A percentile compares a stretch with the other conserved stretches of the same genome.
Evolutionary conservation across 2,888 invertebrate genomes (phyloP).

Genomic region (Chrysina gloriosa): DNA sequence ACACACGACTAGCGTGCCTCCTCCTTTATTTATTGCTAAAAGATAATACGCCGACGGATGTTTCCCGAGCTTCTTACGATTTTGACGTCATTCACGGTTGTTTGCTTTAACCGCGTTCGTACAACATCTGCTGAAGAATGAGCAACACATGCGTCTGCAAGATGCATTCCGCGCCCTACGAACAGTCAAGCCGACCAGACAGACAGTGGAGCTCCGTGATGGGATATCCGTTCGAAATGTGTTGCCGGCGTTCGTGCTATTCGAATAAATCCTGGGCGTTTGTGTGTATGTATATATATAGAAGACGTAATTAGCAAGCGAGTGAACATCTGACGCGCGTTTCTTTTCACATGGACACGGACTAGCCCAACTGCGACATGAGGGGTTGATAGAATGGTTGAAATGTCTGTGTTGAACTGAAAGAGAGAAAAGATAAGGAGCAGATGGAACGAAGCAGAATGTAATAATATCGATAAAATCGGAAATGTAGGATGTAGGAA

Average conservation of each 20-base stretch:
- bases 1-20: too few species aligned
- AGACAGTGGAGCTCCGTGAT: background rate
- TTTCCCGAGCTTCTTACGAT: background rate
- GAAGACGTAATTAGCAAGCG: conserved; percentile 5
- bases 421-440: background rate
- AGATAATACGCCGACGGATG: too few species aligned
- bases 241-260: background rate
- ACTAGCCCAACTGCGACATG: background rate
- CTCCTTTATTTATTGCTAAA: too few species aligned
- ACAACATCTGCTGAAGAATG: background rate
- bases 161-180: conserved; percentile 2
- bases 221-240: conserved; percentile 4
- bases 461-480: background rate
- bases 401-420: too few species aligned
- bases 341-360: background rate
- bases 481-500: too few species aligned
- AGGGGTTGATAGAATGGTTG: background rate
- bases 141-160: conserved; percentile 7
- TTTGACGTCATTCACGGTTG: conserved; percentile 1
- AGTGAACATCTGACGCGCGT: conserved; percentile 10
- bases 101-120: conserved; percentile 10
- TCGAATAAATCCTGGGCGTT: conserved; percentile 21
- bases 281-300: too few species aligned
- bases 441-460: background rate
- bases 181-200: too few species aligned